A percentile compares a stretch with the other conserved stretches of the same genome.
Evolutionary conservation across 2,797 vertebrate species (phyloP).

Genomic region (Sphenodon punctatus): DNA sequence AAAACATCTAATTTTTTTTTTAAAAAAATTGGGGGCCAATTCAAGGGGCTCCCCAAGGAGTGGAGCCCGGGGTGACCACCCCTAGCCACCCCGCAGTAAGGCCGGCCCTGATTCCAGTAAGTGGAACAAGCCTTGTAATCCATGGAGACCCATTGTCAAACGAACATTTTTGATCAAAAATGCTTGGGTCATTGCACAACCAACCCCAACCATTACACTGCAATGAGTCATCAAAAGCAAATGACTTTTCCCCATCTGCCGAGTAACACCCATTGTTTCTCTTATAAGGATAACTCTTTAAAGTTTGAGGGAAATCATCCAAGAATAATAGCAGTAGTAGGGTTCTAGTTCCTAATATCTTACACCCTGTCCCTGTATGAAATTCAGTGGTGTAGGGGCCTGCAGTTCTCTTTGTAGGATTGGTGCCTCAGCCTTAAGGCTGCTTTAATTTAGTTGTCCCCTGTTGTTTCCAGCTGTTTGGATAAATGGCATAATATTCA

Average conservation of each 20-base stretch:
- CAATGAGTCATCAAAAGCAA: not conserved
- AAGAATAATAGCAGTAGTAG: not conserved
- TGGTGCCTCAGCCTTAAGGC: not conserved
- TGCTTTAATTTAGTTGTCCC: not conserved
- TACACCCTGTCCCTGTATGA: not conserved
- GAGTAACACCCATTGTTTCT: not conserved
- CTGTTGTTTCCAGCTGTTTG: not conserved
- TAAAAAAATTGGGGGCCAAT: no score
- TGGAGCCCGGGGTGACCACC: no score
- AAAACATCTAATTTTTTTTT: no score
- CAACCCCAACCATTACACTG: not conserved
- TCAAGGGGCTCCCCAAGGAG: no score
- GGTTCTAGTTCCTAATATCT: not conserved
- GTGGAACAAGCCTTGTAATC: not conserved
- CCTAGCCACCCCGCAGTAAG: no score
- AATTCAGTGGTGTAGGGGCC: not conserved
- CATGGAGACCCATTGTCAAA: not conserved
- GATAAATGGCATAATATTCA: not conserved
- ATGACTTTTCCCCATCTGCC: not conserved
- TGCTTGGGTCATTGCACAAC: not conserved
- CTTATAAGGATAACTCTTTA: not conserved
- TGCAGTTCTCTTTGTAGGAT: not conserved
- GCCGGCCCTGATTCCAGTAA: constrained; percentile 13
- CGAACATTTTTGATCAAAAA: not conserved
- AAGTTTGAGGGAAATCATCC: not conserved